Conservation (phyloP, 2,888 invertebrate genomes). For the Pyrochroa serraticornis region DNA sequence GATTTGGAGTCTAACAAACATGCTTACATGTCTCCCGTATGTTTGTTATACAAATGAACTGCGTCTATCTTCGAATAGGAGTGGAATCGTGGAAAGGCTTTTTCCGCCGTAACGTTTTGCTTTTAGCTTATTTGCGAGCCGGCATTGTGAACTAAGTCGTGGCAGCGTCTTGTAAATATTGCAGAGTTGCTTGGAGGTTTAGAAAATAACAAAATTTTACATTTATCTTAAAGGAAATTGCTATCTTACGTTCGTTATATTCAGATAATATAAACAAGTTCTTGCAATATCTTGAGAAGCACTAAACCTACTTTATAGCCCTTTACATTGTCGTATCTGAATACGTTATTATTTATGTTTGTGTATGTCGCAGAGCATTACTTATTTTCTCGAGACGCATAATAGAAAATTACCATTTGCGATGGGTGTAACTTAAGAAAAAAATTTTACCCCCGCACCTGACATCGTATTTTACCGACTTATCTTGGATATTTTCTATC, state of each 20-base stretch:
- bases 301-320: slow-evolving; percentile 35
- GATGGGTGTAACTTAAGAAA: slow-evolving; percentile 6
- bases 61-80: slow-evolving; percentile 31
- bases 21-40: slow-evolving; percentile 48
- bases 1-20: slow-evolving; percentile 53
- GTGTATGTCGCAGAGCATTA: slow-evolving; percentile 12
- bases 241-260: slow-evolving; percentile 28
- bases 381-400: slow-evolving; percentile 25
- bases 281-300: slow-evolving; percentile 30
- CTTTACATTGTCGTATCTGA: slow-evolving; percentile 31
- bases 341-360: slow-evolving; percentile 30
- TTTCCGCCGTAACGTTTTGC: slow-evolving; percentile 2
- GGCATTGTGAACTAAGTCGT: not conserved
- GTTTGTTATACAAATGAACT: slow-evolving; percentile 52
- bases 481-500: not conserved
- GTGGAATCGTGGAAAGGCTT: slow-evolving; percentile 30
- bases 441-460: slow-evolving; percentile 3
- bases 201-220: slow-evolving; percentile 25
- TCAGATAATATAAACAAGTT: slow-evolving; percentile 34
- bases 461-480: not conserved
- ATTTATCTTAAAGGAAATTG: slow-evolving; percentile 29
- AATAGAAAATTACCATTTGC: slow-evolving; percentile 29
- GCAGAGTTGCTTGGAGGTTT: slow-evolving; percentile 5
- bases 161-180: slow-evolving; percentile 11
- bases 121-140: slow-evolving; percentile 5